Conservation (phyloP, 1,140 invertebrate genomes). For the fruit fly (Drosophila melanogaster) region Release_6_plus_ISO1_MT NC_004354.4:1918001-1918500, state of each 20-base stretch:
- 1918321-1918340: slow-evolving; percentile 98
- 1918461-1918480: slow-evolving; percentile 62
- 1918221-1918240: slow-evolving; percentile 95
- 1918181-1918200: slow-evolving; percentile 97
- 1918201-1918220: slow-evolving; percentile 98
- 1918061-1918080: slow-evolving; percentile 98
- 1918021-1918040: slow-evolving; percentile 98
- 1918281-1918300: slow-evolving; percentile 98
- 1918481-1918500: slow-evolving; percentile 49
- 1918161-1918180: slow-evolving; percentile 95
- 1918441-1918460: slow-evolving; percentile 65
- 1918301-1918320: slow-evolving; percentile 96
- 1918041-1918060: slow-evolving; percentile 95
- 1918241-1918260: slow-evolving; percentile 97
- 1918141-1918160: slow-evolving; percentile 87
- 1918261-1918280: slow-evolving; percentile 99
- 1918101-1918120: slow-evolving; percentile 96
- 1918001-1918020: slow-evolving; percentile 97
- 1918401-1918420: slow-evolving; percentile 89
- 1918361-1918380: slow-evolving; percentile 95
- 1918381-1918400: slow-evolving; percentile 93
- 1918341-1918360: slow-evolving; percentile 97
- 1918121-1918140: slow-evolving; percentile 94
- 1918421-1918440: slow-evolving; percentile 76
- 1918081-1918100: slow-evolving; percentile 95